Base-by-base conservation (phyloP, 2,797 vertebrate genomes). In the Eulemur rubriventer region DNA sequence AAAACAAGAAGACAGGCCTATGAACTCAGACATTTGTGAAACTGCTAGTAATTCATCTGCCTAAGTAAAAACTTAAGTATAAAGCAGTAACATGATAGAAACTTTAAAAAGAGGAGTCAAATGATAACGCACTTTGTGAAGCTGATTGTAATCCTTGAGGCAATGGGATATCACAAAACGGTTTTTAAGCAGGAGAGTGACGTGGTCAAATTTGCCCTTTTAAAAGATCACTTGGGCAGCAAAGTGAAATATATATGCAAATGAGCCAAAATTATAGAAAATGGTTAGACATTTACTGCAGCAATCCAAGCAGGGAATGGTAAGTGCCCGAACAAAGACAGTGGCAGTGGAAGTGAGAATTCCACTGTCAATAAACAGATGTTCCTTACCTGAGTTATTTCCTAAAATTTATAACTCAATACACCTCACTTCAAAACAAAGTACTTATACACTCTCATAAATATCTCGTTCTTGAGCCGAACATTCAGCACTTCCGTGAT, bases 331-430 rank as follows among this genome's bases (percentile, higher is more conserved):
- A 86, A 89, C 46, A 92, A 72, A 78, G 70, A 80, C 24, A n/a
- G 4, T 33, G 16, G 35, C 38, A 26, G 16, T 26, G 12, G 33
- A 76, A 33, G 43, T 65, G 88, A 95, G 12, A 88, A 82, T 84
- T 30, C 91, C 65, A 91, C 75, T 89, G 75, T 48, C 89, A 73
- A 48, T 65, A 93, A 91, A 79, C 57, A 85, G 78, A 76, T 59
- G 63, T 28, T 94, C 67, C 69, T 83, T 89, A 43, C 85, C 73
- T 75, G 78, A 97, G 55, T 88, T 89, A 91, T 80, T 94, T 70
- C 89, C 86, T 57, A 48, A 92, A 96, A 98, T 95, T 95, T 95
- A 95, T 93, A 91, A 20, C 30, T 52, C 79, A 80, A 28, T 33
- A 48, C 50, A 82, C 46, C 38, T 63, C 89, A 55, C 65, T 89